phyloP scores from a whole-genome alignment of 1,140 invertebrate genomes.

The Stegodyphus mimosarum region DNA sequence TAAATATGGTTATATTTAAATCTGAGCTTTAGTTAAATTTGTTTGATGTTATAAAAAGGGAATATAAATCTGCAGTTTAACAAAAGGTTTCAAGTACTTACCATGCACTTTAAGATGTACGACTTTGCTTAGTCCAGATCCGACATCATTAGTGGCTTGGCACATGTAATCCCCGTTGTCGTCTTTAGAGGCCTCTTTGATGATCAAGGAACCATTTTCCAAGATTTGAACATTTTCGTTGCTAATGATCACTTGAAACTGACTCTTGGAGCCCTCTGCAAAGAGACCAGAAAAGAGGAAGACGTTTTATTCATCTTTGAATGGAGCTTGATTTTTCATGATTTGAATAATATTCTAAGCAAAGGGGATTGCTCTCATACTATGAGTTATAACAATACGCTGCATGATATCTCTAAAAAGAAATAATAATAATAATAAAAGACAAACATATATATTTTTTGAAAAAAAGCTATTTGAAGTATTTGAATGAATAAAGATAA shows the following conservation, averaged over 20 bases:
- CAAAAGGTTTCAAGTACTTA: constrained; percentile 62
- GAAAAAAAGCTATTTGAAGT: no score
- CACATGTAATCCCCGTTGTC: constrained; percentile 71
- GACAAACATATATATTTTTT: no score
- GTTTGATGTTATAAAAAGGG: no score
- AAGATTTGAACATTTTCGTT: constrained; percentile 64
- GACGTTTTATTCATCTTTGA: constrained; percentile 1
- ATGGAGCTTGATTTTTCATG: neutral
- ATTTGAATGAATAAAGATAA: no score
- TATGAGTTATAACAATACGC: no score
- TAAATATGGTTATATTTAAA: no score
- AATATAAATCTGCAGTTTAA: neutral
- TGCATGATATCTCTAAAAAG: no score
- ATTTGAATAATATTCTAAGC: neutral
- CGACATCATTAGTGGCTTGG: constrained; percentile 72
- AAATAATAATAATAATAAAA: no score
- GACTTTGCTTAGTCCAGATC: constrained; percentile 70
- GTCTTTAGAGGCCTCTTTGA: constrained; percentile 66
- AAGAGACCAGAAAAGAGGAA: neutral
- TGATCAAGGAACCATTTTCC: constrained; percentile 70
- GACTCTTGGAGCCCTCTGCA: constrained; percentile 49
- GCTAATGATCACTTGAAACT: constrained; percentile 63
- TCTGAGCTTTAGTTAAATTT: no score
- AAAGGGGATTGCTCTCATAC: no score
- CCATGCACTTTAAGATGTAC: constrained; percentile 69